These are phyloP conservation scores for Pipa parva DNA, from an alignment of 2,113 vertebrate genomes.

Conservation along the genomic window DNA sequence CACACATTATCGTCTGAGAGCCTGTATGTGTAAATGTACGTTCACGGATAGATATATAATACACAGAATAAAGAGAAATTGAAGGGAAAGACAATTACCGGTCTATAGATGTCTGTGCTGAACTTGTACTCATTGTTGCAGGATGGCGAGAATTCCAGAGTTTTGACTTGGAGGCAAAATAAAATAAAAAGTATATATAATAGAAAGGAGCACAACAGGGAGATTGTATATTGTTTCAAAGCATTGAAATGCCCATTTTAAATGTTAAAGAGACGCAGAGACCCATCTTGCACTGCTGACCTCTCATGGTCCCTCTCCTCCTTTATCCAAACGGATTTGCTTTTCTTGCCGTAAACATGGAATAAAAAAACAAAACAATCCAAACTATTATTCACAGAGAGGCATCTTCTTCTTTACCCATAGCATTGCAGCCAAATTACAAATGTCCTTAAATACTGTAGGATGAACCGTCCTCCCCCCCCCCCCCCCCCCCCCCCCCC, in stretches of 20 bases:
- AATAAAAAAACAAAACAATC: too few relatives aligned
- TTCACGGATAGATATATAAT: neutral
- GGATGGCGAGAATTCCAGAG: conserved; percentile 44
- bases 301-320: conserved; percentile 25
- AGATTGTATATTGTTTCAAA: conserved; percentile 27
- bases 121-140: conserved; percentile 56
- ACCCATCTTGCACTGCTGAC: conserved; percentile 34
- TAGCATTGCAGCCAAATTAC: too few relatives aligned
- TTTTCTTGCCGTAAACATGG: neutral
- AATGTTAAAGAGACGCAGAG: conserved; percentile 47
- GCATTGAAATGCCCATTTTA: conserved; percentile 13
- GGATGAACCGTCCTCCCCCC: neutral
- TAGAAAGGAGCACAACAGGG: neutral
- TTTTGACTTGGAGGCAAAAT: neutral
- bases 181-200: neutral
- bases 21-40: neutral
- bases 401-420: too few relatives aligned
- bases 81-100: conserved; percentile 47
- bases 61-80: neutral
- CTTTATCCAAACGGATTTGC: neutral
- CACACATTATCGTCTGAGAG: neutral
- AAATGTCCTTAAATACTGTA: too few relatives aligned
- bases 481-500: neutral
- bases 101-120: conserved; percentile 58
- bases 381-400: too few relatives aligned